A percentile compares a stretch with the other conserved stretches of the same genome.
phyloP scores from a whole-genome alignment of 2,888 invertebrate genomes.

The Tupiocoris notatus region DNA sequence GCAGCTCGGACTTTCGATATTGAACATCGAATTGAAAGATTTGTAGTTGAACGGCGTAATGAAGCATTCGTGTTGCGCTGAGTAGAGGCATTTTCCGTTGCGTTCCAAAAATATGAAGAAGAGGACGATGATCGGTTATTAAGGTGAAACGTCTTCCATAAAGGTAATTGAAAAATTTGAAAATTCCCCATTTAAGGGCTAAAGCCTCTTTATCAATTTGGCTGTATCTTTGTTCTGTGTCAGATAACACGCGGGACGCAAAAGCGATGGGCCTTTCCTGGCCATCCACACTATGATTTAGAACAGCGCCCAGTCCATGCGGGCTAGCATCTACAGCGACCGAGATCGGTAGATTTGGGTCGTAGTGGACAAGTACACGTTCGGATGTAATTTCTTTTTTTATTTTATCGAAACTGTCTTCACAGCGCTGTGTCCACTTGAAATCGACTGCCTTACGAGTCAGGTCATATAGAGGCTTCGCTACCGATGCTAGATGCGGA shows the following conservation, averaged over 20 bases:
- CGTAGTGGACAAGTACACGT: conserved; percentile 10
- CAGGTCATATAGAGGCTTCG: conserved; percentile 9
- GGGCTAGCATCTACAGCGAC: conserved; percentile 14
- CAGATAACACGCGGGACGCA: neutral
- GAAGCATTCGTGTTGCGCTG: conserved; percentile 20
- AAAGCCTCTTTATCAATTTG: conserved; percentile 3
- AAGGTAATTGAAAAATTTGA: neutral
- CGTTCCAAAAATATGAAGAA: conserved; percentile 43
- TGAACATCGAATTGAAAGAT: conserved; percentile 22
- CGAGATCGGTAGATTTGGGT: neutral
- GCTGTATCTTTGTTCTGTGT: neutral
- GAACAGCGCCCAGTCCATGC: conserved; percentile 17
- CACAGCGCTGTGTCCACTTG: neutral
- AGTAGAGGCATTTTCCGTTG: neutral
- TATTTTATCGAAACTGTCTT: conserved; percentile 12
- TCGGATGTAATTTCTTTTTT: conserved; percentile 5
- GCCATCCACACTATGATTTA: neutral
- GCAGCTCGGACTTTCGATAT: conserved; percentile 5
- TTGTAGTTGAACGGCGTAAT: conserved; percentile 24
- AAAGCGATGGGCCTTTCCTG: conserved; percentile 12
- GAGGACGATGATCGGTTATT: conserved; percentile 52
- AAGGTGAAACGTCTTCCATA: conserved; percentile 50
- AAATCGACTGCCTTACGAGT: conserved; percentile 8
- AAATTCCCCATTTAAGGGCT: neutral
- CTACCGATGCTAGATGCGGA: neutral